A percentile compares a stretch with the other conserved stretches of the same genome.
These are phyloP conservation scores for Oncorhynchus mykiss DNA, from an alignment of 2,113 vertebrate genomes.

Conservation along the genomic window DNA sequence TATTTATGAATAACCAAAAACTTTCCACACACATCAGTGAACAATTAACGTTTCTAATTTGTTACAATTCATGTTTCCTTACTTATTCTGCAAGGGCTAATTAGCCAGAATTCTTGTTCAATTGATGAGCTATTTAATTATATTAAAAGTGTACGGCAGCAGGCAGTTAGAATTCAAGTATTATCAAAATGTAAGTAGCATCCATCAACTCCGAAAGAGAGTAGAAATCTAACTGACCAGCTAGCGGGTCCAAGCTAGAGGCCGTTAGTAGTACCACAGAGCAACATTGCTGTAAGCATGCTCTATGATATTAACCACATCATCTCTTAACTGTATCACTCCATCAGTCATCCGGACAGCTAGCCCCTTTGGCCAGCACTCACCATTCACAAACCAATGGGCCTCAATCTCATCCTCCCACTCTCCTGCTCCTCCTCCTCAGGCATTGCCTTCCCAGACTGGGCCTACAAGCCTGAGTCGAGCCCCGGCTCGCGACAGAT, in stretches of 20 bases:
- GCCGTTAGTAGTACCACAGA: slow-evolving; percentile 53
- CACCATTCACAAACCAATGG: slow-evolving; percentile 52
- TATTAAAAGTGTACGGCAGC: slow-evolving; percentile 39
- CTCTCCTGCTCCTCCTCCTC: slow-evolving; percentile 41
- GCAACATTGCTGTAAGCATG: slow-evolving; percentile 67
- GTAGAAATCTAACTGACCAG: slow-evolving; percentile 60
- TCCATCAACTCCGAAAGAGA: slow-evolving; percentile 61
- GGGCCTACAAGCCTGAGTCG: slow-evolving; percentile 93
- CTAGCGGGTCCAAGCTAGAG: slow-evolving; percentile 65
- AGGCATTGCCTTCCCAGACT: slow-evolving; percentile 92
- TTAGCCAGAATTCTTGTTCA: too few relatives aligned
- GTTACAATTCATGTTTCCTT: too few relatives aligned
- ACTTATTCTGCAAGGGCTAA: too few relatives aligned
- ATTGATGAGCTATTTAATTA: slow-evolving; percentile 44
- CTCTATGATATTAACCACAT: slow-evolving; percentile 72
- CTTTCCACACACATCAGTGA: slow-evolving; percentile 8
- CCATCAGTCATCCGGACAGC: slow-evolving; percentile 68
- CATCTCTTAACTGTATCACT: slow-evolving; percentile 68
- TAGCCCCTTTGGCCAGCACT: slow-evolving; percentile 30
- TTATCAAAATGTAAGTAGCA: slow-evolving; percentile 30
- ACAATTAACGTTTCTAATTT: slow-evolving; percentile 20
- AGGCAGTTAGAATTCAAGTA: slow-evolving; percentile 40
- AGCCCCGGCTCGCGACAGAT: slow-evolving; percentile 84
- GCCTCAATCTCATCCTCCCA: slow-evolving; percentile 52
- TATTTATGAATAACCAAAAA: slow-evolving; percentile 5